Base-by-base conservation (phyloP, 2,888 invertebrate genomes). In the Saturnia japonica region DNA sequence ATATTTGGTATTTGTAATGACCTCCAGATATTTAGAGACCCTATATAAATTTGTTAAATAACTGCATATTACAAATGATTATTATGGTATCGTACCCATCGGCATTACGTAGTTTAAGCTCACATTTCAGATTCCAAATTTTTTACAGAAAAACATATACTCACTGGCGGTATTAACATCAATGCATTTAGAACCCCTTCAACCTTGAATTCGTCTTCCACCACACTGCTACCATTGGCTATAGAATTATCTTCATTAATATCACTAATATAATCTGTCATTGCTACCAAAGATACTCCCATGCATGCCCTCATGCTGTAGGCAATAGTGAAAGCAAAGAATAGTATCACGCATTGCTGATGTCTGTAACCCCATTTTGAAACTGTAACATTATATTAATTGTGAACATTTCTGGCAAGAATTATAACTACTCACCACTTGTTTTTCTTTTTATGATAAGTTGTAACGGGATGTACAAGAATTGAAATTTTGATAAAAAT, bases 211-310 rank as follows among this genome's bases (percentile, higher is more conserved):
- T 80, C 74, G 7, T 75, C 72, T 42, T 70, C 71, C 12, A 25
- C 19, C 42, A 43, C 25, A 69, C 73, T 71, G 1, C 62, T 73
- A 62, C 11, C 11, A 28, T n/a, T 68, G n/a, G 64, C 43, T 45
- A 22, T 40, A n/a, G 7, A 19, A n/a, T 19, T 68, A 1, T 68
- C 34, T 45, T 67, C 11, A 19, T 34, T 54, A 0, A 25, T 51
- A 9, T 45, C 66, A 0, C 77, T 74, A 60, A 14, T 28, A 34
- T 75, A 76, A 22, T 80, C 76, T 0, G 85, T 87, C 96, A 96
- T 96, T 1, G 95, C 96, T 0, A 96, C 96, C 42, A 96, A 87
- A 0, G 95, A 95, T 0, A 96, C 95, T 0, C 96, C 96, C 84
- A 96, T 93, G 74, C 95, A 95, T 0, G 95, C 93, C 73, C 96